Evolutionary conservation across 2,113 vertebrate genomes (phyloP).

Genomic region (Atlantisia rogersi): DNA sequence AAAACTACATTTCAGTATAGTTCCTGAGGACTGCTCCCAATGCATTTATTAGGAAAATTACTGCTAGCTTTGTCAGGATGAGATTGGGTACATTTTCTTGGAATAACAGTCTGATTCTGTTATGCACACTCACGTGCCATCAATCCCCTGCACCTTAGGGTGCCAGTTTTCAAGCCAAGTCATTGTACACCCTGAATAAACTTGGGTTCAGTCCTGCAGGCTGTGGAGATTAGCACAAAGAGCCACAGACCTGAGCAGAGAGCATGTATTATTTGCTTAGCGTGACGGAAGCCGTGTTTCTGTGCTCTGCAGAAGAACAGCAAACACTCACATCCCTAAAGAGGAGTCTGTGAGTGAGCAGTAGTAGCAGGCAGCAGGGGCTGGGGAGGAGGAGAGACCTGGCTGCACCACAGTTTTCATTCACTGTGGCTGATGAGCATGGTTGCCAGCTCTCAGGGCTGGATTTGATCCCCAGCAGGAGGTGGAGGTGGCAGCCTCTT

Average conservation of each 20-base stretch:
- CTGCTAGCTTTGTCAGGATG: not conserved
- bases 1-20: not conserved
- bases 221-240: not conserved
- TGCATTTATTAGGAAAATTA: conserved; percentile 26
- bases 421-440: not conserved
- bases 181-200: not conserved
- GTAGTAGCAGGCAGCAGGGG: too few relatives aligned
- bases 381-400: not conserved
- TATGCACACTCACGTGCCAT: not conserved
- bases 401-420: not conserved
- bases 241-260: not conserved
- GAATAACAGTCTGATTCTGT: not conserved
- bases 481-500: not conserved
- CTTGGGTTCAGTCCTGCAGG: not conserved
- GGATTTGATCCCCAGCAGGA: not conserved
- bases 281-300: not conserved
- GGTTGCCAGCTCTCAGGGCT: not conserved
- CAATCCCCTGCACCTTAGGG: not conserved
- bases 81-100: not conserved
- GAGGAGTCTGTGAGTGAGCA: fast-evolving
- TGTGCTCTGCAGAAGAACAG: not conserved
- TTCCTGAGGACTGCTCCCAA: not conserved
- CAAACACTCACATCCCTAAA: not conserved
- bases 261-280: not conserved
- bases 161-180: not conserved